Conservation (phyloP, 2,888 invertebrate genomes). For the Eupithecia pulchellata region DNA sequence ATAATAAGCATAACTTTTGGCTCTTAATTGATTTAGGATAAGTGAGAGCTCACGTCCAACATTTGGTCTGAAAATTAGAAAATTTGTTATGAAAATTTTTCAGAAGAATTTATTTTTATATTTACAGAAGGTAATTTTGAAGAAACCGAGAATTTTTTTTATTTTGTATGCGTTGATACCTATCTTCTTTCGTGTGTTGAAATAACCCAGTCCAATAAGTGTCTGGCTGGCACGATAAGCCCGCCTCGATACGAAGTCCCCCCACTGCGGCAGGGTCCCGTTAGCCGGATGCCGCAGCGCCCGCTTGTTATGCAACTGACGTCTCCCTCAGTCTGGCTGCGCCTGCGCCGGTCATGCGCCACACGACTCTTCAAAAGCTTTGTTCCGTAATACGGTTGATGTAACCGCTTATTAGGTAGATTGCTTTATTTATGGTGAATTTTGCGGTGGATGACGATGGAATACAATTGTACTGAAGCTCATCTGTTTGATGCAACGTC, state of each 20-base stretch:
- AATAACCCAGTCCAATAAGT: background rate
- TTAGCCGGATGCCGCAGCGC: constrained; percentile 75
- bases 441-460: constrained; percentile 22
- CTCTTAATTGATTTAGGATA: background rate
- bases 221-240: constrained; percentile 33
- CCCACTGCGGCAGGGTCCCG: constrained; percentile 60
- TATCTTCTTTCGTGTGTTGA: background rate
- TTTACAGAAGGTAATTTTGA: background rate
- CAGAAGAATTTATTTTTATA: too few relatives aligned
- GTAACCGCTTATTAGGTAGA: constrained; percentile 48
- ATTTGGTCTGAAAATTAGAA: background rate
- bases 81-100: too few relatives aligned
- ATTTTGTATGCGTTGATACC: background rate
- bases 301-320: constrained; percentile 80
- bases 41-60: background rate
- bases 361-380: constrained; percentile 44
- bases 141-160: background rate
- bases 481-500: background rate
- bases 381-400: constrained; percentile 51
- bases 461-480: background rate
- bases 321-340: constrained; percentile 57
- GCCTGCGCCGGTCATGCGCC: constrained; percentile 46
- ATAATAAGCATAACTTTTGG: background rate
- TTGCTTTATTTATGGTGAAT: constrained; percentile 39
- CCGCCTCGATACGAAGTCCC: constrained; percentile 58